A percentile compares a stretch with the other conserved stretches of the same genome.
Evolutionary conservation across 2,113 vertebrate species (phyloP).

Genomic region (Galemys pyrenaicus): DNA sequence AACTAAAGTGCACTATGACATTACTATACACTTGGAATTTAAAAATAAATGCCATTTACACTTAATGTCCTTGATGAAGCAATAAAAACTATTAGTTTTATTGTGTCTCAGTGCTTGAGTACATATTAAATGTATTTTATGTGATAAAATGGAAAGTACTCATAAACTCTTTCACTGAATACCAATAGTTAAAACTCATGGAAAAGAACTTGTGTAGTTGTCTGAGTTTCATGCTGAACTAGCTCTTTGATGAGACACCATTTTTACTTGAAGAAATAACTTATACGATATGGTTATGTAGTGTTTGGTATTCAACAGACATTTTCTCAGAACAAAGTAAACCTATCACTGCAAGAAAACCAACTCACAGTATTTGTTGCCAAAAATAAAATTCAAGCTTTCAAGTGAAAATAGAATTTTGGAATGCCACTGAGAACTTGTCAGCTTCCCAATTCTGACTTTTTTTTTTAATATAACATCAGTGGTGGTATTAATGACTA

Average conservation of each 20-base stretch:
- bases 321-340: conserved; percentile 53
- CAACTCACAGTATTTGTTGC: conserved; percentile 41
- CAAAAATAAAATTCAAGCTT: conserved; percentile 62
- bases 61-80: conserved; percentile 1
- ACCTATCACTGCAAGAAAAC: conserved; percentile 44
- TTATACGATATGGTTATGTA: conserved; percentile 1
- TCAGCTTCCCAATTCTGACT: background rate
- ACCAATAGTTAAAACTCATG: background rate
- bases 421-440: conserved; percentile 42
- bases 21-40: background rate
- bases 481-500: conserved; percentile 31
- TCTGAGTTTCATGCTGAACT: background rate
- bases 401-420: conserved; percentile 61
- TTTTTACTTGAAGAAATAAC: conserved; percentile 61
- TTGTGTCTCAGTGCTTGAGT: conserved; percentile 2
- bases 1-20: background rate
- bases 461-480: background rate
- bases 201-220: background rate
- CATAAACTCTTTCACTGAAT: conserved; percentile 34
- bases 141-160: conserved; percentile 11
- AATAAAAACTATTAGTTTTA: conserved; percentile 17
- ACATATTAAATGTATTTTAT: conserved; percentile 1
- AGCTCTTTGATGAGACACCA: conserved; percentile 12
- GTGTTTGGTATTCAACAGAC: conserved; percentile 31
- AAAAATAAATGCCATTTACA: conserved; percentile 39